These are phyloP conservation scores for Coccyzus lansbergi DNA, from an alignment of 2,797 vertebrate genomes.

Conservation along the genomic window DNA sequence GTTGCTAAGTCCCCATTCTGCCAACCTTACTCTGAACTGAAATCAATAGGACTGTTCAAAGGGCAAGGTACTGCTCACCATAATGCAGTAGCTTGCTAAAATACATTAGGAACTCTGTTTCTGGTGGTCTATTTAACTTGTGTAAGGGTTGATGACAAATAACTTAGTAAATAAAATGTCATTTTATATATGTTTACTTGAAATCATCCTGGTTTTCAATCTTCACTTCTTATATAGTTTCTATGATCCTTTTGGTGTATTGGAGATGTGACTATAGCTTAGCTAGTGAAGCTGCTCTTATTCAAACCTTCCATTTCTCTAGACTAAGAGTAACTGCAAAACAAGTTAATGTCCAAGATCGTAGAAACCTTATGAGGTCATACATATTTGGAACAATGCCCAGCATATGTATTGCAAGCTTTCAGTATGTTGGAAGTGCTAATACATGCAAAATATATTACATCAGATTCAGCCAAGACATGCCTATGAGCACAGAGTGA, in stretches of 20 bases:
- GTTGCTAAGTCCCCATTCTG: conserved; percentile 18
- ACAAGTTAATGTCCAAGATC: conserved; percentile 13
- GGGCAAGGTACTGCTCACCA: conserved; percentile 19
- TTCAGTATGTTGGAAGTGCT: conserved; percentile 22
- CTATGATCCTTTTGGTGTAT: not conserved
- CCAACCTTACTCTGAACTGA: conserved; percentile 24
- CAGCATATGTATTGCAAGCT: not conserved
- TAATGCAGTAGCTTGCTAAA: conserved; percentile 43
- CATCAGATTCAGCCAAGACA: conserved; percentile 37
- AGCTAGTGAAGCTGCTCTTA: not conserved
- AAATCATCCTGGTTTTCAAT: conserved; percentile 1
- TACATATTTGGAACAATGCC: not conserved
- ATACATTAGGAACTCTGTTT: not conserved
- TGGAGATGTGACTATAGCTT: not conserved
- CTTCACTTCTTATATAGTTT: not conserved
- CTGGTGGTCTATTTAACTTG: not conserved
- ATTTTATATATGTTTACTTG: not conserved
- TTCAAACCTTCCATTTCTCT: not conserved
- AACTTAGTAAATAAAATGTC: not conserved
- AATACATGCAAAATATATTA: conserved; percentile 58
- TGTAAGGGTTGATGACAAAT: not conserved
- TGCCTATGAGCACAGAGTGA: conserved; percentile 35
- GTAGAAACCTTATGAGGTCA: not conserved
- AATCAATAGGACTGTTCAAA: conserved; percentile 61
- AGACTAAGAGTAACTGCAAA: conserved; percentile 16